Percentiles rank a stretch among this genome's conserved stretches.
These are phyloP conservation scores for Corbicula japonica DNA, from an alignment of 2,888 invertebrate genomes.

Conservation along the genomic window DNA sequence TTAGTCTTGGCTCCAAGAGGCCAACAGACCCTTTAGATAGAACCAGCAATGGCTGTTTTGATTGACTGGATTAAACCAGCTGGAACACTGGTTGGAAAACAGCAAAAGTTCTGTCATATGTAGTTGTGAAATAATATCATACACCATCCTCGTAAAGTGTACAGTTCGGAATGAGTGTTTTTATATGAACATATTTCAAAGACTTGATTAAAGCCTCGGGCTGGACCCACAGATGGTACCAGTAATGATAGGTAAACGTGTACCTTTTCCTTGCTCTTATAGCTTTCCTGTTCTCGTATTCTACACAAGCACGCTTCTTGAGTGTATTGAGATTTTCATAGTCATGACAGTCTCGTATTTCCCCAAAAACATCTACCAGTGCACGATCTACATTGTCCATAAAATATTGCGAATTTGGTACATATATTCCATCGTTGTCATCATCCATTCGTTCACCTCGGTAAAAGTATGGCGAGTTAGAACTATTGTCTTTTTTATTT, in stretches of 20 bases:
- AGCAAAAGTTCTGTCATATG: no score
- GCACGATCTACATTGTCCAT: neutral
- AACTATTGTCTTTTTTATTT: neutral
- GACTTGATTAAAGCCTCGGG: no score
- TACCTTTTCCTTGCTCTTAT: neutral
- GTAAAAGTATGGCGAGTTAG: slow-evolving; percentile 5
- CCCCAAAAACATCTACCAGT: neutral
- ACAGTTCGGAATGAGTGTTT: no score
- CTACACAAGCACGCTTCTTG: slow-evolving; percentile 1
- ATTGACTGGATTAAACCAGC: no score
- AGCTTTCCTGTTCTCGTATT: neutral
- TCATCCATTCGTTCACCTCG: neutral
- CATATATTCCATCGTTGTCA: neutral
- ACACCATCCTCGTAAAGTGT: no score
- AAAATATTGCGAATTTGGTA: slow-evolving; percentile 12
- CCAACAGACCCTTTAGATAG: no score
- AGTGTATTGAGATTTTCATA: no score
- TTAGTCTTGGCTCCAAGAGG: no score
- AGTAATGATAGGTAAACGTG: neutral
- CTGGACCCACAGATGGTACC: neutral
- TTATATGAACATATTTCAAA: no score
- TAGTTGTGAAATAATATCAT: no score
- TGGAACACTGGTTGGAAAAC: no score
- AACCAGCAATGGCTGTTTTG: no score
- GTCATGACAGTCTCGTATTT: neutral